Base-by-base conservation (phyloP, 2,113 vertebrate genomes). In the Dromas ardeola region DNA sequence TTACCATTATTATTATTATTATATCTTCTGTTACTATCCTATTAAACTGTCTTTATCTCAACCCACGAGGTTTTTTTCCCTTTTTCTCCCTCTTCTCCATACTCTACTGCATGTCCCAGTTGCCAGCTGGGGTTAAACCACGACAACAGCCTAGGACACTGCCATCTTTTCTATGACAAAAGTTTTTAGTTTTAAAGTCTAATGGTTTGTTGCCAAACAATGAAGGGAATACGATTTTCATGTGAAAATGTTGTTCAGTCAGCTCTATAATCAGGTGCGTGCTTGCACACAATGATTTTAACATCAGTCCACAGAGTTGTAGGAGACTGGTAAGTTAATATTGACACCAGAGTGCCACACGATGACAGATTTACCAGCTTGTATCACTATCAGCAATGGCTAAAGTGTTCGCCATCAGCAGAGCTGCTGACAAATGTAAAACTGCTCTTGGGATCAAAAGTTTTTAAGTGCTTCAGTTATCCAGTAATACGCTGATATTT, bases 351-450 rank as follows among this genome's bases (percentile, higher is more conserved):
- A 56, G 77, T 42, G 78, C 43, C 32, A 47, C 77, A 27, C 0
- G 8, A 65, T 27, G 50, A 62, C 61, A 81, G 61, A 93, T 32
- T 81, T 32, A 58, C 65, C 80, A 80, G 61, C 88, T 61, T 10
- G 27, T 70, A 29, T n/a, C 71, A 6, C 52, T 79, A 61, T 63
- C 79, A 87, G 81, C 71, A 80, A 47, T 2, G 5, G 76, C 77
- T 85, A 4, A 76, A 81, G 32, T 4, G 53, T 0, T 62, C 23
- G 0, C 81, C 53, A 43, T 26, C 77, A 91, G 72, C 93, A 89
- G 81, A 90, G 91, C 89, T 77, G 78, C 89, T 93, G 94, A 93
- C 89, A 93, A 80, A 90, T 10, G 40, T 45, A 81, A 80, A 85
- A 17, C 73, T 45, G 70, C 84, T 88, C 67, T 83, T 69, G 55